phyloP scores from a whole-genome alignment of 2,113 vertebrate species.

The Catharus fuscescens region DNA sequence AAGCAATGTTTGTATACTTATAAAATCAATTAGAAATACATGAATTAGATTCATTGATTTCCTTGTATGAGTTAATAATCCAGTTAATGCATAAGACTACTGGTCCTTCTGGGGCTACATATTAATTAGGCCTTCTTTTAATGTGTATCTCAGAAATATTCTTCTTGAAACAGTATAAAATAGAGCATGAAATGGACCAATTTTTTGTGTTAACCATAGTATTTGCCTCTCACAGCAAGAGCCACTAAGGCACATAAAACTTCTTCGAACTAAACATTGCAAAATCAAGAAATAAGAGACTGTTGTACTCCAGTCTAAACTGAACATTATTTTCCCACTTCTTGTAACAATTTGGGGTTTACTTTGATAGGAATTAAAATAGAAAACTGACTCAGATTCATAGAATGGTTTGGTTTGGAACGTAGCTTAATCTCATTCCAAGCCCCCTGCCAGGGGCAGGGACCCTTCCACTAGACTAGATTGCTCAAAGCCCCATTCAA shows the following conservation, averaged over 20 bases:
- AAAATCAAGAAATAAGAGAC: background rate
- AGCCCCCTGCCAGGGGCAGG: background rate
- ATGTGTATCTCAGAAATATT: background rate
- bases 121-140: background rate
- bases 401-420: background rate
- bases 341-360: background rate
- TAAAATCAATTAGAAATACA: background rate
- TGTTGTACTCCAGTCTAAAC: background rate
- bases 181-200: background rate
- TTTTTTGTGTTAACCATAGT: background rate
- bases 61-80: background rate
- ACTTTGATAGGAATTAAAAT: background rate
- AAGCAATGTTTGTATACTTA: background rate
- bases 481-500: background rate
- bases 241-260: background rate
- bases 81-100: background rate
- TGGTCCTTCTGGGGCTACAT: background rate
- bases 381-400: background rate
- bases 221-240: background rate
- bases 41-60: background rate
- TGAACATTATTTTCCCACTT: background rate
- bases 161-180: background rate
- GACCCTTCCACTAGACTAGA: too few relatives aligned
- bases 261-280: background rate
- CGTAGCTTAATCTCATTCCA: fast-evolving